phyloP scores from a whole-genome alignment of 2,888 invertebrate genomes.

The Mantis religiosa region DNA sequence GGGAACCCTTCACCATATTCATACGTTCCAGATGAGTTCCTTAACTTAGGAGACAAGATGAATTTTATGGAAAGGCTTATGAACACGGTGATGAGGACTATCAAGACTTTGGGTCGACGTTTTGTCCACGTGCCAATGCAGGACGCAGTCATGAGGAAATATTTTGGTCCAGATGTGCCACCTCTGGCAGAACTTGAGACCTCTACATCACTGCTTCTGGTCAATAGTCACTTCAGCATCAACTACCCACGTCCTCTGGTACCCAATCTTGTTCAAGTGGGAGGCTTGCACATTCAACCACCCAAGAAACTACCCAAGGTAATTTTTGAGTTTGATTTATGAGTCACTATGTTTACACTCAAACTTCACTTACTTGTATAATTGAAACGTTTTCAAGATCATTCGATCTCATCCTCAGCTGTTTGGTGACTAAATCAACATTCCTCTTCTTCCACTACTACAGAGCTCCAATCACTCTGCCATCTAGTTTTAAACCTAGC shows the following conservation, averaged over 20 bases:
- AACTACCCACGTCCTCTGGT: conserved; percentile 33
- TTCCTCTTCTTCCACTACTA: too few relatives aligned
- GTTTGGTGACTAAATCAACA: too few relatives aligned
- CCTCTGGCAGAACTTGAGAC: conserved; percentile 27
- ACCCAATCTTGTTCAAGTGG: conserved; percentile 37
- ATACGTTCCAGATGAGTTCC: conserved; percentile 49
- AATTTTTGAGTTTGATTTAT: too few relatives aligned
- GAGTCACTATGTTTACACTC: too few relatives aligned
- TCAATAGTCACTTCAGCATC: conserved; percentile 37
- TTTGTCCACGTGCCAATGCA: conserved; percentile 15
- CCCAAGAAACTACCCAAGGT: conserved; percentile 31
- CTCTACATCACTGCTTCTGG: conserved; percentile 32
- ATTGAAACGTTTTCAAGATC: too few relatives aligned
- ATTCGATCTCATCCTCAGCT: too few relatives aligned
- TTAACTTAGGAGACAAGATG: conserved; percentile 49
- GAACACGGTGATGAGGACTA: background rate
- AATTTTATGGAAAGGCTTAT: conserved; percentile 36
- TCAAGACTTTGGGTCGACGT: background rate
- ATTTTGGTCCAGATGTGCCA: conserved; percentile 24
- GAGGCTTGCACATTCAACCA: conserved; percentile 38
- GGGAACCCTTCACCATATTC: conserved; percentile 49
- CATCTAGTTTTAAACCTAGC: too few relatives aligned
- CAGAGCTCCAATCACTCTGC: too few relatives aligned
- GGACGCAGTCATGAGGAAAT: conserved; percentile 8
- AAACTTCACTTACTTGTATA: too few relatives aligned